Conservation (phyloP, 2,113 vertebrate genomes). For the Pelmatolapia mariae region DNA sequence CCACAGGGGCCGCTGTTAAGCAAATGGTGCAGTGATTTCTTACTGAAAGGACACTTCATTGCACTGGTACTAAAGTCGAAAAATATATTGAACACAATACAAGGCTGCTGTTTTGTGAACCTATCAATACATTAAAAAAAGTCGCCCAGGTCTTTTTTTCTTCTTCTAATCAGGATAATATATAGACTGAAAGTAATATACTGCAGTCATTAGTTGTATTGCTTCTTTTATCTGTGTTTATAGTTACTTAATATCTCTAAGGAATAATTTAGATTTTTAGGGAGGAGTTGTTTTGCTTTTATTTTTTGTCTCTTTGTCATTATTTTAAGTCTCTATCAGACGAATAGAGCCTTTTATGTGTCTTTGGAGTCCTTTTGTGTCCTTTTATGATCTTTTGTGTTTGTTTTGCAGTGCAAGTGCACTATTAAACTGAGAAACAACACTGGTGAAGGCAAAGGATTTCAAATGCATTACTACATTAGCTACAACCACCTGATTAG, state of each 20-base stretch:
- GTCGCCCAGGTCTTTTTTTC: not conserved
- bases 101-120: not conserved
- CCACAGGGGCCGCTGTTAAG: not conserved
- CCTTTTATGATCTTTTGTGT: not conserved
- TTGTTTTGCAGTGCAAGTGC: not conserved
- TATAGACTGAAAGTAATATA: not conserved
- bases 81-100: not conserved
- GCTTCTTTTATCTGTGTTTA: not conserved
- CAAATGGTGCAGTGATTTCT: not conserved
- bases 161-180: not conserved
- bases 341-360: not conserved
- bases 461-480: not conserved
- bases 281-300: not conserved
- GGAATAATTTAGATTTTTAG: not conserved
- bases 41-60: not conserved
- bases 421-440: not conserved
- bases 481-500: not conserved
- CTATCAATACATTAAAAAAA: not conserved
- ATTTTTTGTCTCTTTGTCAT: not conserved
- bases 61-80: not conserved
- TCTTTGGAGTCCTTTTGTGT: not conserved
- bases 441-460: not conserved
- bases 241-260: not conserved
- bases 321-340: not conserved
- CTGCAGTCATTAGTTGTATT: not conserved